These are phyloP conservation scores for Selenia dentaria DNA, from an alignment of 2,888 invertebrate species.

Conservation along the genomic window DNA sequence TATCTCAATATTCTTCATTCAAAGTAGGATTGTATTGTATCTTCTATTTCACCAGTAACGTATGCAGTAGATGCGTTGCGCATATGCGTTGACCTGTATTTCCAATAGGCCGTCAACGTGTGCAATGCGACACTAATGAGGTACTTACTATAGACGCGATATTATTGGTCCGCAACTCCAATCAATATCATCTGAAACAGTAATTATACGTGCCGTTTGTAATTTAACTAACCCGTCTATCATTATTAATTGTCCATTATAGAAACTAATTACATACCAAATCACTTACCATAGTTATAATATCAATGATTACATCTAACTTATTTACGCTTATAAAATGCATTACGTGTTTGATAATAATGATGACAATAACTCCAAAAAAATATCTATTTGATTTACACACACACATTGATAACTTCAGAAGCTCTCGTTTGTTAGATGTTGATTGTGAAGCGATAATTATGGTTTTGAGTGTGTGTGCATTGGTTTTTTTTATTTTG, in stretches of 20 bases:
- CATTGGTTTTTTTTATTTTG: slow-evolving; percentile 2
- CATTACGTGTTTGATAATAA: slow-evolving; percentile 2
- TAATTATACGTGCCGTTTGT: slow-evolving; percentile 10
- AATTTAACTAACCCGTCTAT: slow-evolving; percentile 4
- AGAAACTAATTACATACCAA: slow-evolving; percentile 4
- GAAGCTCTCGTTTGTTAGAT: neutral
- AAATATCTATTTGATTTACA: neutral
- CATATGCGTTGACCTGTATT: slow-evolving; percentile 75
- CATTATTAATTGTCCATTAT: slow-evolving; percentile 6
- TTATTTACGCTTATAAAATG: neutral
- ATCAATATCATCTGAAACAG: slow-evolving; percentile 66
- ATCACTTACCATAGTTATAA: slow-evolving; percentile 6
- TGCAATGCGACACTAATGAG: slow-evolving; percentile 72
- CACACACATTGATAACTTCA: neutral
- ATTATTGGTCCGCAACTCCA: slow-evolving; percentile 45
- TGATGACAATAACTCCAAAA: neutral
- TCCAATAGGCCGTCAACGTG: slow-evolving; percentile 71
- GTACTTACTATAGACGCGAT: slow-evolving; percentile 58
- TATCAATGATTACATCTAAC: neutral
- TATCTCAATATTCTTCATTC: no score
- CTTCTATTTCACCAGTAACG: no score
- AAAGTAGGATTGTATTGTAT: no score
- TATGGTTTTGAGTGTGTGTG: slow-evolving; percentile 1
- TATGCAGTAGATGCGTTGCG: slow-evolving; percentile 49
- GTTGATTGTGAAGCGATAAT: neutral